A percentile compares a stretch with the other conserved stretches of the same genome.
Conservation (phyloP, 2,888 invertebrate species). For the Chouioia cunea region DNA sequence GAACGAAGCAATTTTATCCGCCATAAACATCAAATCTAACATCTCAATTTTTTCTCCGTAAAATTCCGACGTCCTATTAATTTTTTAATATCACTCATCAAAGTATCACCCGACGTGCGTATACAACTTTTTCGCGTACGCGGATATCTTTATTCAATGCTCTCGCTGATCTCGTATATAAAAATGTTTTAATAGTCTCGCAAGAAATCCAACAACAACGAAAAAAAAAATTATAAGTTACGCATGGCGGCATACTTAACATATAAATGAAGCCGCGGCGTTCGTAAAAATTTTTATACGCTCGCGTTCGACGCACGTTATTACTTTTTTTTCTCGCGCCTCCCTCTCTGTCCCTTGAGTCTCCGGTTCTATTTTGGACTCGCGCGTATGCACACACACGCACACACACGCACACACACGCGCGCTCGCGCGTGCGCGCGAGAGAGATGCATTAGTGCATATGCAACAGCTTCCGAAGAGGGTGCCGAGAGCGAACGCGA, state of each 20-base stretch:
- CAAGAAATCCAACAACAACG: conserved; percentile 50
- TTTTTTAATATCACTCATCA: too few species aligned
- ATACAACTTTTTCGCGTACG: too few species aligned
- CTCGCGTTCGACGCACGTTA: conserved; percentile 8
- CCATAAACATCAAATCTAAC: too few species aligned
- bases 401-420: too few species aligned
- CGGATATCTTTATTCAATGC: conserved; percentile 58
- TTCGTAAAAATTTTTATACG: conserved; percentile 37
- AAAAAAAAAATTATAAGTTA: conserved; percentile 54
- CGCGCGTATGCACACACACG: neutral
- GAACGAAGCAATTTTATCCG: too few species aligned
- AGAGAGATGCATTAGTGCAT: neutral
- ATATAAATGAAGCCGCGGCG: conserved; percentile 42
- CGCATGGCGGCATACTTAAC: conserved; percentile 33
- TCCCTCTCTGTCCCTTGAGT: conserved; percentile 4
- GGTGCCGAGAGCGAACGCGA: too few species aligned
- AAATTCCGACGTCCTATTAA: too few species aligned
- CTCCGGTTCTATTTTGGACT: conserved; percentile 35
- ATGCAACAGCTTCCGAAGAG: too few species aligned
- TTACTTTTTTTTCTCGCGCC: conserved; percentile 33
- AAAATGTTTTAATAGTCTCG: conserved; percentile 31
- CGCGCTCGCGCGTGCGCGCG: neutral
- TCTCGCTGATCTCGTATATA: conserved; percentile 9
- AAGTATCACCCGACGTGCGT: too few species aligned
- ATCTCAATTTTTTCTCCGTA: too few species aligned